Percentiles rank a stretch among this genome's conserved stretches.
phyloP scores from a whole-genome alignment of 1,140 invertebrate species.

The Pararge aegeria region DNA sequence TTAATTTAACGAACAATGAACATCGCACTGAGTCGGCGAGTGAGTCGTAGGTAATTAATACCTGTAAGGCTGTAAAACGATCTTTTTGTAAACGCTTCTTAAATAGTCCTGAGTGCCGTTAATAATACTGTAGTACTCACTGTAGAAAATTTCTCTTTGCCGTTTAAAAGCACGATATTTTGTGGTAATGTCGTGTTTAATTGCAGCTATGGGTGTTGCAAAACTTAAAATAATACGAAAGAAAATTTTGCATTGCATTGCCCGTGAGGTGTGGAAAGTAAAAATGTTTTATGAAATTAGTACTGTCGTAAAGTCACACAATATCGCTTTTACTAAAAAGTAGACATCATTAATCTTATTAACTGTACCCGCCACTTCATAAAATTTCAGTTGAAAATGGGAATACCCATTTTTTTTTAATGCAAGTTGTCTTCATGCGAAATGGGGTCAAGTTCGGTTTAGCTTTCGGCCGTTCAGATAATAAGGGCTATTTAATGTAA shows the following conservation, averaged over 20 bases:
- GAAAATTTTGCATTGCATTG: background rate
- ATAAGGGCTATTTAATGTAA: no score
- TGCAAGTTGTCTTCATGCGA: no score
- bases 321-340: no score
- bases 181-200: conserved; percentile 9
- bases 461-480: no score
- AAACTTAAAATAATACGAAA: background rate
- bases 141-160: conserved; percentile 17
- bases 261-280: background rate
- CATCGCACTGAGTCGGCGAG: background rate
- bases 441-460: no score
- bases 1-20: background rate
- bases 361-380: no score
- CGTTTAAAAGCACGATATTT: conserved; percentile 18
- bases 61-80: background rate
- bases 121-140: conserved; percentile 39
- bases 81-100: conserved; percentile 29
- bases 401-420: no score
- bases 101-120: conserved; percentile 46
- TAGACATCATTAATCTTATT: no score
- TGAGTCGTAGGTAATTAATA: background rate
- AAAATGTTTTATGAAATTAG: no score
- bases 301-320: no score
- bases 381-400: no score
- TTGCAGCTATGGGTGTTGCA: background rate